phyloP scores from a whole-genome alignment of 2,888 invertebrate species.

The Cepaea hortensis region DNA sequence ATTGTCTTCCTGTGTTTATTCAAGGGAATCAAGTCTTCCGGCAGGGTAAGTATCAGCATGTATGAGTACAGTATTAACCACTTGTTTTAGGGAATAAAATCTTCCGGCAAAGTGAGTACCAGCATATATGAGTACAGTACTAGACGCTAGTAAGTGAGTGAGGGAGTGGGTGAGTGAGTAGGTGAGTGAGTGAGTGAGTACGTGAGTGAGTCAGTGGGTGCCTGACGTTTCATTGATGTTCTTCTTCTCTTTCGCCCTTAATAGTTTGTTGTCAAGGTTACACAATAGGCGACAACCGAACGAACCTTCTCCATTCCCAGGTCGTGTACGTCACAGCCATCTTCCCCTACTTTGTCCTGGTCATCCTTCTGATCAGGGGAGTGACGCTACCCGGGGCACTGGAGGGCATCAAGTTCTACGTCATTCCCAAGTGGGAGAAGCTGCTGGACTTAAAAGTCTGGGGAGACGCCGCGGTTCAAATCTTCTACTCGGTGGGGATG shows the following conservation, averaged over 20 bases:
- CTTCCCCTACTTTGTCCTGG: slow-evolving; percentile 60
- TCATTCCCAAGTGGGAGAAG: slow-evolving; percentile 64
- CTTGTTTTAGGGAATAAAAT: too few species aligned
- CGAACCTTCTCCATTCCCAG: slow-evolving; percentile 46
- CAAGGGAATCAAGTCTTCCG: slow-evolving; percentile 66
- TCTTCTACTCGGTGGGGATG: slow-evolving; percentile 72
- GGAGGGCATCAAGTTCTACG: slow-evolving; percentile 64
- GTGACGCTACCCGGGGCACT: slow-evolving; percentile 64
- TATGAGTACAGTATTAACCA: too few species aligned
- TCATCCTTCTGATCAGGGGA: slow-evolving; percentile 59
- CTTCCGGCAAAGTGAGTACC: too few species aligned
- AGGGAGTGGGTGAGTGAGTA: too few species aligned
- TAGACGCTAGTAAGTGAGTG: too few species aligned
- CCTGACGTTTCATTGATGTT: too few species aligned
- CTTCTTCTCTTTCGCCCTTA: too few species aligned
- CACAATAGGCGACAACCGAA: too few species aligned
- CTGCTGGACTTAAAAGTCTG: slow-evolving; percentile 63
- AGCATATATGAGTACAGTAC: too few species aligned
- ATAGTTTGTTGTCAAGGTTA: too few species aligned
- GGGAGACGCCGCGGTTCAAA: slow-evolving; percentile 71
- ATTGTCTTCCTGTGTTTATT: slow-evolving; percentile 65
- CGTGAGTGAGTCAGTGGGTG: too few species aligned
- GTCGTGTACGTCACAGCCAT: slow-evolving; percentile 69
- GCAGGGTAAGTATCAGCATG: slow-evolving; percentile 52
- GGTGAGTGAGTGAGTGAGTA: too few species aligned